A percentile compares a stretch with the other conserved stretches of the same genome.
Evolutionary conservation across 2,113 vertebrate genomes (phyloP).

Genomic region (Bubo scandiacus): DNA sequence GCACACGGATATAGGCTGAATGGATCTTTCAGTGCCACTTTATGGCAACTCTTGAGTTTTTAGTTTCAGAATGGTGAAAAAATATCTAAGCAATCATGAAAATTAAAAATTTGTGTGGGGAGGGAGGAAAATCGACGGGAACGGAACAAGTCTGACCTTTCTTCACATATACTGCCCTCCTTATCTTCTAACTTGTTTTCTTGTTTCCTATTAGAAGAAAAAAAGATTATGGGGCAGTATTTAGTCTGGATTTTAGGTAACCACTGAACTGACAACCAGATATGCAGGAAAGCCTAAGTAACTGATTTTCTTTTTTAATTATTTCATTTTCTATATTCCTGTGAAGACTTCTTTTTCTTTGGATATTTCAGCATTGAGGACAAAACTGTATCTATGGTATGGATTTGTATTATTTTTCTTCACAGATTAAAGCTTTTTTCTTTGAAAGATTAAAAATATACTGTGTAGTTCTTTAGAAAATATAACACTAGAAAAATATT

Average conservation of each 20-base stretch:
- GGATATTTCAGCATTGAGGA: not conserved
- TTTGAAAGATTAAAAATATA: not conserved
- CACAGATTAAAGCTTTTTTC: not conserved
- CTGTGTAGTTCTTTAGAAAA: not conserved
- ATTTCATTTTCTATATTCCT: not conserved
- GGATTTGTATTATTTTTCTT: not conserved
- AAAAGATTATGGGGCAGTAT: not conserved
- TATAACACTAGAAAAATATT: not conserved
- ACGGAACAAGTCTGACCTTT: not conserved
- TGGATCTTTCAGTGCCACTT: not conserved
- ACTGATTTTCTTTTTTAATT: not conserved
- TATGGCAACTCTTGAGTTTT: not conserved
- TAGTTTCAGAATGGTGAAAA: not conserved
- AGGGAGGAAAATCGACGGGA: not conserved
- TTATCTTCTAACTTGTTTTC: not conserved
- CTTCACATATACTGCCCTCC: not conserved
- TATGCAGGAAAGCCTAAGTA: not conserved
- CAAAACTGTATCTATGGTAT: not conserved
- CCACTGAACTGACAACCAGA: not conserved
- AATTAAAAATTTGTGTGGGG: not conserved
- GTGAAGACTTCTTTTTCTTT: not conserved
- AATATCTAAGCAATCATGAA: not conserved
- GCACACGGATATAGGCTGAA: fast-evolving
- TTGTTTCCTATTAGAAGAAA: not conserved
- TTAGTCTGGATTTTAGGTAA: not conserved